Base-by-base conservation (phyloP, 2,113 vertebrate genomes). In the Rhineura floridana region DNA sequence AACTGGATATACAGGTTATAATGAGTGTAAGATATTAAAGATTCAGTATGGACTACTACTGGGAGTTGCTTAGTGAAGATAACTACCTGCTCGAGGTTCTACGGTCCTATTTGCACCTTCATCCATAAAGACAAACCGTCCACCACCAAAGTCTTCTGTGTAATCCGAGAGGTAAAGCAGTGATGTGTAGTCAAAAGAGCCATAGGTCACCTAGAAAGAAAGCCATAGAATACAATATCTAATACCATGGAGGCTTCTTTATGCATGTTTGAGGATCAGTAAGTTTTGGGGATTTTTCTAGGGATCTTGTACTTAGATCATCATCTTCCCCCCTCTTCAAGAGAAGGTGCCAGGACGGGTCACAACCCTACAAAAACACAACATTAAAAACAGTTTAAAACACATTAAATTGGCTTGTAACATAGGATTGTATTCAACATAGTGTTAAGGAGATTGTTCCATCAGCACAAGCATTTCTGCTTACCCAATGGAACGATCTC, bases 161-260 rank as follows among this genome's bases (percentile, higher is more conserved):
- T 99, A 99, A 95, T 99, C 98, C 0, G 98, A 99, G 81, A 99
- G 97, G 88, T 99, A 99, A 0, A 99, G 97, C 85, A 99, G 96
- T 0, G 98, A 99, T 0, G 98, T 99, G 93, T 99, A 99, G 94
- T 99, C 99, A 88, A 99, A 99, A 6, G 98, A 99, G 67, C 98
- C 98, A 0, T 99, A 99, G 1, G 99, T 99, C 91, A 98, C 98
- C 99, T 99, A 94, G 0, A 25, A 92, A 79, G n/a, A 13, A 1
- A 83, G 48, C 77, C 4, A 80, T 8, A 91, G 19, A 0, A 73
- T 7, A 63, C 15, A 86, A 75, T 21, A 91, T 0, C 23, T 19
- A 67, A 72, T 63, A 83, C 4, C 85, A 69, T 28, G 44, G 36
- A 15, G 1, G 4, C 3, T 87, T 55, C 28, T 25, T 28, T 77